Base-by-base conservation (phyloP, 1,140 invertebrate genomes). In the Laupala kohalensis region DNA sequence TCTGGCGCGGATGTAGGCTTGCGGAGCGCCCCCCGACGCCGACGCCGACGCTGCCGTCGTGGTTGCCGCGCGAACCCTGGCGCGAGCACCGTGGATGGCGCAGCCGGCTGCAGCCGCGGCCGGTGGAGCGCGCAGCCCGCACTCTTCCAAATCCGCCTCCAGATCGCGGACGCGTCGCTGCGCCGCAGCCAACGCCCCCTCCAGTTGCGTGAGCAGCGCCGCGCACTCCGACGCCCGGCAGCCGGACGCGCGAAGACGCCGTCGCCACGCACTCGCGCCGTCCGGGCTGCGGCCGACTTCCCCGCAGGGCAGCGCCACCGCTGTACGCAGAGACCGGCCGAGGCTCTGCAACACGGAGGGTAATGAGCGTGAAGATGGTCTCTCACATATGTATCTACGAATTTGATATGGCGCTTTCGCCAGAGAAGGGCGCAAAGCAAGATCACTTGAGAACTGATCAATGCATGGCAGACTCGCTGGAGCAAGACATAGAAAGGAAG, bases 101-200 rank as follows among this genome's bases (percentile, higher is more conserved):
- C 30, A 37, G 30, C 30, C 30, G 30, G 30, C 30, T 37, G 30
- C 30, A 66, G 65, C n/a, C 69, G 19, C 12, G 69, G 69, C 12
- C 69, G 29, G 30, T 70, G 69, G 19, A 70, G 29, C 37, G 37
- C 29, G 28, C 69, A 70, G n/a, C 15, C 64, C 65, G 25, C 67
- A 53, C 3, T 29, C 27, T 19, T 62, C 64, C 4, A 72, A 25
- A 25, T 72, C 71, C 64, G 29, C 71, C 27, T 72, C 71, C 0
- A 72, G 63, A 12, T 72, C 27, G 6, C 64, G 27, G 26, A 72
- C 29, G 6, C 29, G 64, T 19, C 66, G 27, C n/a, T 72, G 71
- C 9, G 71, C 71, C 30, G 24, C 28, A 23, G 64, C 71, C 71
- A 72, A 53, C 5, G 71, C 64, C 28, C 4, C 66, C 64, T 72